Evolutionary conservation across 2,888 invertebrate species (phyloP).

Genomic region (Drosophila nigritarsus): DNA sequence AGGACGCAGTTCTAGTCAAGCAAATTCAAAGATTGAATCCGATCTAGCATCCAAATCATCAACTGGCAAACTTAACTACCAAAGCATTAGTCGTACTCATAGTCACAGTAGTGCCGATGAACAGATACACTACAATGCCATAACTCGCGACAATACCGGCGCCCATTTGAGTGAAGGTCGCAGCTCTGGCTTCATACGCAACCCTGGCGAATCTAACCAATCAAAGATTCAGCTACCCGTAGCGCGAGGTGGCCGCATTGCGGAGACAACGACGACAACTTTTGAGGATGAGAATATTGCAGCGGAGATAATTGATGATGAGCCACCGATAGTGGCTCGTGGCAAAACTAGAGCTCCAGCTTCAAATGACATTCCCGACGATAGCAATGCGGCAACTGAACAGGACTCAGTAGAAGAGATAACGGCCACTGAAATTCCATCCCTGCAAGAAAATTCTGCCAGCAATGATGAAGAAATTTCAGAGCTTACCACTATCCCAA

Average conservation of each 20-base stretch:
- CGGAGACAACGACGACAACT: constrained; percentile 31
- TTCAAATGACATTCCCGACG: constrained; percentile 28
- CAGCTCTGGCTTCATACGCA: constrained; percentile 62
- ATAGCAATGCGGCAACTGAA: constrained; percentile 59
- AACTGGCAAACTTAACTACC: constrained; percentile 44
- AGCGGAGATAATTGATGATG: constrained; percentile 62
- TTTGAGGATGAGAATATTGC: constrained; percentile 64
- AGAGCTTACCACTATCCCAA: constrained; percentile 9
- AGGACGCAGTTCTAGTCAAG: background rate
- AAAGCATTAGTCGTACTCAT: constrained; percentile 40
- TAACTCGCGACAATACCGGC: constrained; percentile 55
- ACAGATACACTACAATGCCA: constrained; percentile 68
- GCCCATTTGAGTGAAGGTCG: constrained; percentile 54
- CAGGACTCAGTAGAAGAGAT: constrained; percentile 49
- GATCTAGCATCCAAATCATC: background rate
- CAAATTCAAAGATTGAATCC: background rate
- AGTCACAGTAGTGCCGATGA: constrained; percentile 13
- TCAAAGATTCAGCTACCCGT: constrained; percentile 43
- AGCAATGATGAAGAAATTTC: constrained; percentile 3
- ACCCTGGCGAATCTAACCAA: constrained; percentile 25
- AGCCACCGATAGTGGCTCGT: constrained; percentile 19
- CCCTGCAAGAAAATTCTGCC: background rate
- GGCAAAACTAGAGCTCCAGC: constrained; percentile 49
- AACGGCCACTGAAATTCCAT: constrained; percentile 11
- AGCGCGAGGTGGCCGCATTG: constrained; percentile 57